Evolutionary conservation across 1,140 invertebrate genomes (phyloP), one percentile per base, ranked within the genome.

Genomic region (Apis florea): DNA sequence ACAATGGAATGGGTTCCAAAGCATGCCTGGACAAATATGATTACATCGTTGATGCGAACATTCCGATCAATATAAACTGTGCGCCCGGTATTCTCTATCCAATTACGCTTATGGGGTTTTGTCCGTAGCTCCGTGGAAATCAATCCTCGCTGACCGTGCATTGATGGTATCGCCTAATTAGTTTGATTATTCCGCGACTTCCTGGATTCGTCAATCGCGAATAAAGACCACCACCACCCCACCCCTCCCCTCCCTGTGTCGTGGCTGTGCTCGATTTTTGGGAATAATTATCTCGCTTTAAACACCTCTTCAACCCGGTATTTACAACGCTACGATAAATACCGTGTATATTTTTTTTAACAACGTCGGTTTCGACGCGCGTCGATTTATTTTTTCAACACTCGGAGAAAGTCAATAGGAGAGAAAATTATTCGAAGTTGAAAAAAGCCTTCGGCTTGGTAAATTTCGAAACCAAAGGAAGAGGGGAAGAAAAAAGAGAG

Each of bases 1-100:
- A 80, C 77, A 82, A 84, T 72, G 82, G 81, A 85, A 83, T 68
- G 82, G 84, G 68, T 71, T 79, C 82, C 82, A 86, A 86, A 87
- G 85, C 85, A 81, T 86, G 76, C 85, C 85, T 86, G 85, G 80
- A 86, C 85, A 87, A 87, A 87, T 87, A 86, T 87, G 85, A 87
- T 87, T 87, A 87, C 85, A 87, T 87, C 85, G 85, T 86, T 85
- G 85, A 87, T 86, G 84, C 63, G 85, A 87, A 86, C 85, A 85
- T 87, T 87, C 85, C 85, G 85, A 87, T 87, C 85, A 81, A 87
- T 87, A 86, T 86, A 87, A 87, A 86, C 85, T 84, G 77, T 68
- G 53, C 72, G 82, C 26, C 31, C 66, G 82, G 82, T 85, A 73
- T 86, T 86, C 85, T 87, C 85, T 83, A 83, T 78, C 83, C 85